Conservation (phyloP, 1,140 invertebrate genomes). For the Yoshiicerus persimilis region DNA sequence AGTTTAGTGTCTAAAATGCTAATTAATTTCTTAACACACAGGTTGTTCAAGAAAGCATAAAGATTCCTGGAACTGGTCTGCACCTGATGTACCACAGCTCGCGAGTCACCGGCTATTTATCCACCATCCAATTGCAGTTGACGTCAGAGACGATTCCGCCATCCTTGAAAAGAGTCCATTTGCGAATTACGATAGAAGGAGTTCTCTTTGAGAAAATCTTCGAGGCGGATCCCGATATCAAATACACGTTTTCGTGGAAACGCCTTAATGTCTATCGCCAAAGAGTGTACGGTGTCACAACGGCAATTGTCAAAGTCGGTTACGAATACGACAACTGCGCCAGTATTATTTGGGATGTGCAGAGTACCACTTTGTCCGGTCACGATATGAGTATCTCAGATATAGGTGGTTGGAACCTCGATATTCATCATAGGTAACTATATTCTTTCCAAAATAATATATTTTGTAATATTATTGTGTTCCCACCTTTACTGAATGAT, state of each 20-base stretch:
- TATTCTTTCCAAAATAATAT: not conserved
- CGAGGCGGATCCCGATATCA: constrained; percentile 92
- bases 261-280: constrained; percentile 93
- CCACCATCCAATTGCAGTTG: constrained; percentile 89
- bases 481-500: too few relatives aligned
- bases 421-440: constrained; percentile 77
- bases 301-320: constrained; percentile 89
- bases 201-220: constrained; percentile 89
- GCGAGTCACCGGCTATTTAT: constrained; percentile 84
- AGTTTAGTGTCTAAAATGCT: too few relatives aligned
- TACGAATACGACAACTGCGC: constrained; percentile 93
- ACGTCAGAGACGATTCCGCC: constrained; percentile 81
- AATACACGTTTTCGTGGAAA: constrained; percentile 96
- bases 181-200: constrained; percentile 91
- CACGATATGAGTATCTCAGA: constrained; percentile 96
- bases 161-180: constrained; percentile 79
- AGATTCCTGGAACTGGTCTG: constrained; percentile 87
- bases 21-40: too few relatives aligned
- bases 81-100: constrained; percentile 95
- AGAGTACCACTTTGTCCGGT: constrained; percentile 90
- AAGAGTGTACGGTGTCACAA: constrained; percentile 87
- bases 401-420: constrained; percentile 94
- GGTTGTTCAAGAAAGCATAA: constrained; percentile 90
- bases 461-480: not conserved
- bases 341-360: constrained; percentile 91